Percentiles rank a stretch among this genome's conserved stretches.
Conservation (phyloP, 2,888 invertebrate species). For the Ennomos erosarius region DNA sequence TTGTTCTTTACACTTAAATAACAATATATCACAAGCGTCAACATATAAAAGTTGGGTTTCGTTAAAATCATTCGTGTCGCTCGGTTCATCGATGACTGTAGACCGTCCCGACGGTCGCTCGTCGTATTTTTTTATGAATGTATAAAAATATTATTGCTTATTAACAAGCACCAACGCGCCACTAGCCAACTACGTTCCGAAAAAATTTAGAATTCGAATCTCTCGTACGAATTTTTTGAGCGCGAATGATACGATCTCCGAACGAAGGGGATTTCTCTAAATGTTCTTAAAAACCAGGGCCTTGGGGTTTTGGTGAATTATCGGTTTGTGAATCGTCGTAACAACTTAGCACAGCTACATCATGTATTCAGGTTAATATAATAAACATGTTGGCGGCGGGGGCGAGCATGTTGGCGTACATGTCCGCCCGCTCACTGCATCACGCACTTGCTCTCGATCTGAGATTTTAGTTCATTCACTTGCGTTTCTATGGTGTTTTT, state of each 20-base stretch:
- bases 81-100: slow-evolving; percentile 59
- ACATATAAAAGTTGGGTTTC: slow-evolving; percentile 73
- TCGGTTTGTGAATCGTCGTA: slow-evolving; percentile 60
- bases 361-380: slow-evolving; percentile 74
- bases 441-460: slow-evolving; percentile 98
- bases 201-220: slow-evolving; percentile 76
- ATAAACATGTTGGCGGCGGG: slow-evolving; percentile 40
- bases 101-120: slow-evolving; percentile 61
- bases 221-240: slow-evolving; percentile 74
- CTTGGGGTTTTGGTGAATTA: slow-evolving; percentile 39
- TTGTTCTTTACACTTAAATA: slow-evolving; percentile 84
- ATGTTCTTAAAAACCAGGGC: slow-evolving; percentile 44
- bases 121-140: slow-evolving; percentile 75
- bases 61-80: slow-evolving; percentile 31
- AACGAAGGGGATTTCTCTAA: slow-evolving; percentile 49
- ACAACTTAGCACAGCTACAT: slow-evolving; percentile 81
- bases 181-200: slow-evolving; percentile 80
- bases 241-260: slow-evolving; percentile 69
- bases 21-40: slow-evolving; percentile 85
- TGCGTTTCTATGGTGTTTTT: slow-evolving; percentile 99
- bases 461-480: slow-evolving; percentile 98
- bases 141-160: slow-evolving; percentile 86
- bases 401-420: slow-evolving; percentile 28
- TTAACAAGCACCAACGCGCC: slow-evolving; percentile 84
- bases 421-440: slow-evolving; percentile 90